phyloP scores from a whole-genome alignment of 2,888 invertebrate species.

The Oxyscelio sp. region DNA sequence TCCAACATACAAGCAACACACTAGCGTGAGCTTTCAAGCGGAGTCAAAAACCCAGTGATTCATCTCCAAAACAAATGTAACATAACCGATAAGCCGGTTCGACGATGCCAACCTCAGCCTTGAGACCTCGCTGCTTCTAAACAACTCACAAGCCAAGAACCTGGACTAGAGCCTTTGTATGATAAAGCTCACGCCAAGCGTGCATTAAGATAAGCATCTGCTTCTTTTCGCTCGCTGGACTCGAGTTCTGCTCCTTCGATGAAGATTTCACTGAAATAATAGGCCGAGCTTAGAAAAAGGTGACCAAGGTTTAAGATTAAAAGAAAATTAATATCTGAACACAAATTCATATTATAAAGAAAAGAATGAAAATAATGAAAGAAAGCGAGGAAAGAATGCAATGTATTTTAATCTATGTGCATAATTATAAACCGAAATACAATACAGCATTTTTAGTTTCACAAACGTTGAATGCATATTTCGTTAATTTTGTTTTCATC shows the following conservation, averaged over 20 bases:
- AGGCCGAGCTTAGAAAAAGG: conserved; percentile 40
- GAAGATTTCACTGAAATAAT: conserved; percentile 62
- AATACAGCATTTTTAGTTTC: too few relatives aligned
- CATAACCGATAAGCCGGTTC: not conserved
- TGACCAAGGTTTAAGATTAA: conserved; percentile 42
- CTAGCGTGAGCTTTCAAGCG: not conserved
- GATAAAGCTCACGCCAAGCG: conserved; percentile 85
- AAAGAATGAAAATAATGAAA: too few relatives aligned
- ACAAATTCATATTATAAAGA: too few relatives aligned
- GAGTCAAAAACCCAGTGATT: conserved; percentile 40
- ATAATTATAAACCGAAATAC: too few relatives aligned
- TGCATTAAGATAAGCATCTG: conserved; percentile 83
- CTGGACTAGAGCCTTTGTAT: conserved; percentile 46
- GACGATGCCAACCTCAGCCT: conserved; percentile 65
- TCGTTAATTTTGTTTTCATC: too few relatives aligned
- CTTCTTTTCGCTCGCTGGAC: conserved; percentile 60
- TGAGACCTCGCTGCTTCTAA: conserved; percentile 46
- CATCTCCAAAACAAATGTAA: conserved; percentile 28
- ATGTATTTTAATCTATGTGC: too few relatives aligned
- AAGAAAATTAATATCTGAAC: not conserved
- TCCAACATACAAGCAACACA: too few relatives aligned
- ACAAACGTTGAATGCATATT: too few relatives aligned
- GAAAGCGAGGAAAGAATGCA: too few relatives aligned
- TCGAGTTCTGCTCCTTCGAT: conserved; percentile 58
- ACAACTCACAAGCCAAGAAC: conserved; percentile 49